Evolutionary conservation across 2,797 vertebrate species (phyloP), one percentile per base, ranked within the genome.

Genomic region (Oryzias dopingdopingensis): DNA sequence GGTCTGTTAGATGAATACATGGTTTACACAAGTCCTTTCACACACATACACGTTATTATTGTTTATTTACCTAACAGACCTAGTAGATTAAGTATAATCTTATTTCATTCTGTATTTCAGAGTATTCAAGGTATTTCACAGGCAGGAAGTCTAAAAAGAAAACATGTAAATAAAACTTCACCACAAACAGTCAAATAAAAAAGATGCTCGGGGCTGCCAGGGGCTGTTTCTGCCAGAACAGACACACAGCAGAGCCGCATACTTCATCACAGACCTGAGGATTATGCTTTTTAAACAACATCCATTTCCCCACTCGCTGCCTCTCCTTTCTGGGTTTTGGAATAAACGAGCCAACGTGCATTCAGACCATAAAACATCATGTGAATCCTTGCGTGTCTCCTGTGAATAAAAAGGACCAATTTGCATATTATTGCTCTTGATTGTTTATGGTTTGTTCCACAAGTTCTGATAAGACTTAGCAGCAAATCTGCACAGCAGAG

Each of bases 281-380:
- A 82, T 83, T 78, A 80, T 16, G 55, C 49, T 57, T 69, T 70
- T 79, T 81, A 82, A 86, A 81, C 68, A 83, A 76, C 76, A 78
- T 81, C 72, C 73, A 63, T 78, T 64, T 68, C 51, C 60, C 71
- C 29, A 60, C 57, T 62, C 50, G 52, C 56, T 23, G 37, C 17
- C 32, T 40, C 7, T 18, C 44, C 23, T 52, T 48, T 20, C 52
- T 8, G 32, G 46, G 49, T 56, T 56, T 44, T 2, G 59, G 42
- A 24, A 60, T 64, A 74, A 75, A 77, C 65, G 65, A 64, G 55
- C 65, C 62, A 70, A 82, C 64, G 57, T 13, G 46, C 22, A 61
- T 52, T 48, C 69, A 72, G 65, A 79, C 70, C 65, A 68, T 69
- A 71, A 80, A 73, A 42, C 54, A 73, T 74, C 65, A 73, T 68